Base-by-base conservation (phyloP, 2,113 vertebrate genomes). In the Phylloscopus trochiloides region DNA sequence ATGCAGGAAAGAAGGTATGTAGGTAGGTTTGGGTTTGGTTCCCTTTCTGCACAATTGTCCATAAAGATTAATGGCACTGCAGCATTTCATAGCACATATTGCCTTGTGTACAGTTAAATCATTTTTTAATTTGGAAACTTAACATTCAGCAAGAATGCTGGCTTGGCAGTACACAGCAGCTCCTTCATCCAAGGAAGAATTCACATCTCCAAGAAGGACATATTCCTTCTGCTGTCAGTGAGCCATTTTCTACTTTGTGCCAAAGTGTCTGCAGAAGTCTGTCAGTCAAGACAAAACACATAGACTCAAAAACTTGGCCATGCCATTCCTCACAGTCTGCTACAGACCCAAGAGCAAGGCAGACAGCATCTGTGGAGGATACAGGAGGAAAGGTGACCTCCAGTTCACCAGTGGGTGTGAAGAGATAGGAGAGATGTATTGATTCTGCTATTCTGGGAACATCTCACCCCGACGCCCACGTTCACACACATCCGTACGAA, bases 251-350 rank as follows among this genome's bases (percentile, higher is more conserved):
- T 86, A 42, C 34, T 57, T 50, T 47, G 24, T 47, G 90, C 84
- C 81, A 90, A 81, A 81, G 58, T 73, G 45, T 68, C 66, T 95
- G 74, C 77, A 90, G 91, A 85, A 91, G 74, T 79, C 90, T 92
- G 87, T 91, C 87, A 94, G 73, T 92, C 88, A 95, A 91, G 82
- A 86, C 78, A 94, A 95, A 95, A 77, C 63, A 93, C 68, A 83
- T 9, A 80, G 86, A 88, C 55, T 82, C 58, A 86, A 90, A 95
- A 88, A n/a, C 59, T 92, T 93, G 55, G 47, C 67, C 63, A 63
- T 38, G 17, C 38, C 19, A 7, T 59, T 86, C 32, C 42, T 58
- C 32, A 58, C 62, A 88, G 20, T 51, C 75, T 95, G 54, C 71
- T 83, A 61, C 14, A 90, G 43, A 88, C 78, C 51, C 5, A 1